Base-by-base conservation (phyloP, 2,888 invertebrate genomes). In the Cephus rjabovi region DNA sequence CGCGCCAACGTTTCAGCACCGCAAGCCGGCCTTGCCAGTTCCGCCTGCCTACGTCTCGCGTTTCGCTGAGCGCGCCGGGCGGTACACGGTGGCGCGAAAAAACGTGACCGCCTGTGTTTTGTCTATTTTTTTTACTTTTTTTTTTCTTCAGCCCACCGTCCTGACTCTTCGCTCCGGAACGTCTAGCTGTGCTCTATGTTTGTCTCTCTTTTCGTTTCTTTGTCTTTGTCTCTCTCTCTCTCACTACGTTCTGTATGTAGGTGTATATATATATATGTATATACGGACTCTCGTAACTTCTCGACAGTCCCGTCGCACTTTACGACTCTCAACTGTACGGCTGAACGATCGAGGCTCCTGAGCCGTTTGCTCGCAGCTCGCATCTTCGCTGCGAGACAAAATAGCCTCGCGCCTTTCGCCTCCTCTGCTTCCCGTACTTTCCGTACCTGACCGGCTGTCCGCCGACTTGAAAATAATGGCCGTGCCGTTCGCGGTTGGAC, bases 21-120 rank as follows among this genome's bases (percentile, higher is more conserved):
- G 71, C 71, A 33, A 71, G 71, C 71, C 71, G 86, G 86, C 87
- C 87, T 87, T 87, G 87, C 86, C 86, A 86, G 86, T 86, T 86
- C 83, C 85, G 86, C 81, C 79, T 83, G 82, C 82, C 77, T 79
- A 79, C 83, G 76, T 71, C 79, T 80, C 79, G 80, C 76, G 77
- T 77, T 71, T 73, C 74, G 75, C 77, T 69, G 77, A 69, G 73
- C 76, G 80, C 79, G 23, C 79, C 75, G 78, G 77, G 71, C 79
- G 80, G 74, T 80, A 77, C 81, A 77, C 79, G 80, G 4, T 15
- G 75, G 68, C 77, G 76, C 69, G 74, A 74, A 74, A 74, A 74
- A 74, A 74, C 74, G 31, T 74, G 74, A 30, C 74, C 33, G 74
- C 74, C 74, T 56, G 40, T 56, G 40, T 56, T 56, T 56, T 56